Evolutionary conservation across 2,113 vertebrate species (phyloP), one percentile per base, ranked within the genome.

Genomic region (Tamias sibiricus): DNA sequence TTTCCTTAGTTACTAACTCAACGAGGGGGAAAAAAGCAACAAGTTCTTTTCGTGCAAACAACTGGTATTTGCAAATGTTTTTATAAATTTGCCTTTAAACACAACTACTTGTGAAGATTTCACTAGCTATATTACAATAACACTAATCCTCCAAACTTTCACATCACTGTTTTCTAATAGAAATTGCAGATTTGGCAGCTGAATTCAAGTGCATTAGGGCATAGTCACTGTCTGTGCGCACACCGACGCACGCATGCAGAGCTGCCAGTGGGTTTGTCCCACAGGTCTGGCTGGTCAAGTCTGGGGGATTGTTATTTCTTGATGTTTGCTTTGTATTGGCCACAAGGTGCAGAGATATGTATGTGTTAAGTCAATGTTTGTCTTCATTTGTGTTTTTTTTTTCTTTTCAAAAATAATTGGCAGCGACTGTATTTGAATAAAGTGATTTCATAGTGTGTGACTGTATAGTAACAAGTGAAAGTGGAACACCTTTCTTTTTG

Each of bases 261-360:
- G 68, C 32, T 77, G 77, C 66, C 66, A n/a, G 26, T 52, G 97
- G 93, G 97, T 98, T 97, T 97, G 96, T 94, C 85, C 84, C 82
- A 68, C 95, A 86, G n/a, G 79, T 84, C 76, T 87, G 52, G 79
- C 57, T 44, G 17, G 95, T 90, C 2, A 52, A 95, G 97, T 94
- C 97, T 88, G 24, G 96, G 91, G 80, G 96, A 47, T 95, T 35
- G 82, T 90, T 75, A 96, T 95, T 82, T 95, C 35, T 32, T 96
- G 80, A 96, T 0, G 87, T 98, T 98, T 97, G 98, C 98, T 98
- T 98, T 98, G 97, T 96, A 91, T 98, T 98, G 98, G 98, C 98
- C 98, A 98, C 97, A 96, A 93, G 96, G 98, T 98, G 98, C 98
- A 98, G 98, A 98, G 98, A 42, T 95, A 30, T 77, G 28, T 30